Percentiles rank a stretch among this genome's conserved stretches.
Conservation (phyloP, 1,140 invertebrate genomes). For the Ladona fulva region DNA sequence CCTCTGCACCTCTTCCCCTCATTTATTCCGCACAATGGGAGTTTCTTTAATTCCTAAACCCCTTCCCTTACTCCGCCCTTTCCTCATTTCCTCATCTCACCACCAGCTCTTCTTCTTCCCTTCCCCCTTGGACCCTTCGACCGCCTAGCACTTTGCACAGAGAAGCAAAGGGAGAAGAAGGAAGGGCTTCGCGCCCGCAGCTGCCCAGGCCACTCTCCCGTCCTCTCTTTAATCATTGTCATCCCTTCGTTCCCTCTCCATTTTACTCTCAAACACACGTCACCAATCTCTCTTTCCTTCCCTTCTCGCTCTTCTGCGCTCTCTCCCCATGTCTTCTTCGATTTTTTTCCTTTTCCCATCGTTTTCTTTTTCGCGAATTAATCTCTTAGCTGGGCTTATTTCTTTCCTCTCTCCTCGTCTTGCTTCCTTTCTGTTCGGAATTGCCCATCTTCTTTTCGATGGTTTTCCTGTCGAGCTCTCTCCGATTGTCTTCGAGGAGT, state of each 20-base stretch:
- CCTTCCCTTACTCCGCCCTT: not conserved
- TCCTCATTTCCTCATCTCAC: not conserved
- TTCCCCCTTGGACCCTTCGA: no score
- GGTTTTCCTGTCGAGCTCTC: no score
- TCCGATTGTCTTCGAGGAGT: no score
- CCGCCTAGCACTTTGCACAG: no score
- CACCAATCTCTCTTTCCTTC: not conserved
- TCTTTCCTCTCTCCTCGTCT: no score
- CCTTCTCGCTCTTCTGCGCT: not conserved
- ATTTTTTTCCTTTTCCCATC: not conserved
- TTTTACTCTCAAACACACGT: no score
- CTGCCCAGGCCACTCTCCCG: not conserved
- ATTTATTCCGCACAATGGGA: not conserved
- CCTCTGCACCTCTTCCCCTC: not conserved
- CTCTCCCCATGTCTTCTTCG: not conserved
- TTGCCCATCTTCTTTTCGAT: no score
- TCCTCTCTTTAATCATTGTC: not conserved
- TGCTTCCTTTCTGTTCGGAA: no score
- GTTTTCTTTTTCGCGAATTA: no score
- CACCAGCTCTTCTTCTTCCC: not conserved
- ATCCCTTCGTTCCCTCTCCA: not conserved
- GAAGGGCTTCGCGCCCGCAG: not conserved
- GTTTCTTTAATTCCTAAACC: no score
- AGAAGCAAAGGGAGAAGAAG: not conserved
- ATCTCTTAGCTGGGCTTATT: no score